These are phyloP conservation scores for Sandelia bainsii DNA, from an alignment of 2,797 vertebrate species.

Conservation along the genomic window DNA sequence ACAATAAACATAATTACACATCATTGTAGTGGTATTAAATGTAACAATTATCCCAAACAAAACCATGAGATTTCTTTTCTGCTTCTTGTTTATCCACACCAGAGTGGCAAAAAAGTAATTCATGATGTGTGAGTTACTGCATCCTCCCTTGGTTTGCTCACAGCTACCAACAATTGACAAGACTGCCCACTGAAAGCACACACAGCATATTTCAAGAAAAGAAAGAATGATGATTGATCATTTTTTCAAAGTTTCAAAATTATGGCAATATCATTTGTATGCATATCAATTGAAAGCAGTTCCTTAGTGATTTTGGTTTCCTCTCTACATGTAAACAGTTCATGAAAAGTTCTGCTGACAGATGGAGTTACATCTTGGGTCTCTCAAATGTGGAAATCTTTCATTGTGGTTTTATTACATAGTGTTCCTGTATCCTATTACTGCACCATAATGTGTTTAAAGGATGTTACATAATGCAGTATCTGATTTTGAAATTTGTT, in stretches of 20 bases:
- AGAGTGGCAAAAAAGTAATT: slow-evolving; percentile 35
- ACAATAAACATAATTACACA: not conserved
- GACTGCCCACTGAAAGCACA: slow-evolving; percentile 57
- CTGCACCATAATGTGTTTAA: not conserved
- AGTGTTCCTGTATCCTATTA: slow-evolving; percentile 15
- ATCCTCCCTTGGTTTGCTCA: slow-evolving; percentile 37
- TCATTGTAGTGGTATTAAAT: not conserved
- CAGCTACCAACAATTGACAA: slow-evolving; percentile 67
- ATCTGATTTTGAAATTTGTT: not conserved
- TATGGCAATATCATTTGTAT: slow-evolving; percentile 39
- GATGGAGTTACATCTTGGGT: slow-evolving; percentile 34
- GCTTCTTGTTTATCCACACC: slow-evolving; percentile 34
- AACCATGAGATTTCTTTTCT: slow-evolving; percentile 11
- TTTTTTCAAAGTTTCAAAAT: slow-evolving; percentile 65
- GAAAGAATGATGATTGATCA: slow-evolving; percentile 23
- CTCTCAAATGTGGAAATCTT: slow-evolving; percentile 14
- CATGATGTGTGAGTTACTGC: slow-evolving; percentile 41
- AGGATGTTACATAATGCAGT: not conserved
- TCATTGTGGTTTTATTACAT: slow-evolving; percentile 30
- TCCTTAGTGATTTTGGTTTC: slow-evolving; percentile 37
- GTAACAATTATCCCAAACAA: slow-evolving; percentile 14
- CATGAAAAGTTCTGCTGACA: slow-evolving; percentile 40
- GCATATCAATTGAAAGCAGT: slow-evolving; percentile 40
- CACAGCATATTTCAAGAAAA: slow-evolving; percentile 50
- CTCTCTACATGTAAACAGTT: slow-evolving; percentile 40